These are phyloP conservation scores for Euborellia annulipes DNA, from an alignment of 1,140 invertebrate genomes.

Conservation along the genomic window DNA sequence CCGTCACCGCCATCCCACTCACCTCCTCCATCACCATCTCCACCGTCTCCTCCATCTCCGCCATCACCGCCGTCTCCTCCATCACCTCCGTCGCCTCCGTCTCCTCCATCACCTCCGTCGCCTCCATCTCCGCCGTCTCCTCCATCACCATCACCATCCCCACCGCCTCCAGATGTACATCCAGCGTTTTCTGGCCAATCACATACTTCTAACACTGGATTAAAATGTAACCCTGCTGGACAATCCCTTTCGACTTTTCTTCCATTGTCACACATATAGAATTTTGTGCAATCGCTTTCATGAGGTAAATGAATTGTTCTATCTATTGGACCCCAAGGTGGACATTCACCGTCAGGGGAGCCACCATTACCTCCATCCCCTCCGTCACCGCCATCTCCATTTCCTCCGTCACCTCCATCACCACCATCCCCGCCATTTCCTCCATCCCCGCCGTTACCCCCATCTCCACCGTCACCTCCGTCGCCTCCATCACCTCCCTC, in stretches of 20 bases:
- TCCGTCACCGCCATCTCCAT: conserved; percentile 1
- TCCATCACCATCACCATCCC: not conserved
- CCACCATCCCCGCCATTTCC: no score
- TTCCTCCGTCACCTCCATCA: no score
- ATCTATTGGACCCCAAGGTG: conserved; percentile 10
- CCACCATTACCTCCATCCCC: not conserved
- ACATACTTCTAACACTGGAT: conserved; percentile 31
- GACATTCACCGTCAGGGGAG: not conserved
- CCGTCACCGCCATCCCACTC: not conserved
- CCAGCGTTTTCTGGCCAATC: conserved; percentile 34
- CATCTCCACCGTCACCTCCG: no score
- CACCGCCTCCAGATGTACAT: conserved; percentile 20
- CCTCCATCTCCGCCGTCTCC: not conserved
- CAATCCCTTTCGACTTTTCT: conserved; percentile 30
- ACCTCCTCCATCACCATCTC: no score
- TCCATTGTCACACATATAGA: conserved; percentile 16
- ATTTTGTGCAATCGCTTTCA: conserved; percentile 14
- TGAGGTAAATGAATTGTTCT: conserved; percentile 12
- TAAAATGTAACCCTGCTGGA: conserved; percentile 34
- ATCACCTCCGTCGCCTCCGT: no score
- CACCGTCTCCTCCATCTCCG: no score
- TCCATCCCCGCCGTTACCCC: no score
- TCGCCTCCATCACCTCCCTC: no score
- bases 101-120: no score
- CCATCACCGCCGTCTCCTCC: no score